Conservation (phyloP, 2,888 invertebrate genomes). For the Campoplex nolae region DNA sequence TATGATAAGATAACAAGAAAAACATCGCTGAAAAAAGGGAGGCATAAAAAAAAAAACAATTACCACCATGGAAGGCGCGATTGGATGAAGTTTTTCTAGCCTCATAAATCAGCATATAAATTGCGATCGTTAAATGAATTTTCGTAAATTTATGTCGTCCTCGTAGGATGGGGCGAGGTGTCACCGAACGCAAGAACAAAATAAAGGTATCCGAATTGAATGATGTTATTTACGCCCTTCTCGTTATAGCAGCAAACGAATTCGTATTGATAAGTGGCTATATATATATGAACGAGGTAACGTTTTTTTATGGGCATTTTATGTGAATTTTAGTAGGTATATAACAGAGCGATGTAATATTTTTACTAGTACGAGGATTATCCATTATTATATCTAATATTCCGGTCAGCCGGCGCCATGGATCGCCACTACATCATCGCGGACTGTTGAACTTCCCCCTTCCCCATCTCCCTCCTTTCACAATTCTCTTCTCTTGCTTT, state of each 20-base stretch:
- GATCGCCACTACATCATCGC: constrained; percentile 42
- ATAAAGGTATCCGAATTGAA: neutral
- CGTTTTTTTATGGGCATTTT: constrained; percentile 34
- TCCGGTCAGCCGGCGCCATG: constrained; percentile 55
- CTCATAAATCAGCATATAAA: neutral
- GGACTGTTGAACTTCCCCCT: constrained; percentile 22
- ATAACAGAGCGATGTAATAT: constrained; percentile 42
- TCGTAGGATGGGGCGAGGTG: neutral
- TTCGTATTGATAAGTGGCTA: neutral
- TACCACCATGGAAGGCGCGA: neutral
- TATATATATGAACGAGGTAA: neutral
- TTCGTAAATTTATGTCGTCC: neutral
- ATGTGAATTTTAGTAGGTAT: constrained; percentile 39
- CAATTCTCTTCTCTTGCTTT: constrained; percentile 8
- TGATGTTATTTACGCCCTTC: neutral
- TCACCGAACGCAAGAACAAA: neutral
- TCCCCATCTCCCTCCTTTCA: neutral
- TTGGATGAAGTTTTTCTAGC: neutral
- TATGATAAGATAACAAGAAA: neutral
- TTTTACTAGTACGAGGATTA: constrained; percentile 47
- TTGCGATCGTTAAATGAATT: neutral
- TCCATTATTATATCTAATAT: constrained; percentile 53
- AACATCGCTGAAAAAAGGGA: neutral
- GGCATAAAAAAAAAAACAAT: neutral
- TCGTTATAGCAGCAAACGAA: neutral